Conservation (phyloP, 2,797 vertebrate species). For the Scarus forsteni region DNA sequence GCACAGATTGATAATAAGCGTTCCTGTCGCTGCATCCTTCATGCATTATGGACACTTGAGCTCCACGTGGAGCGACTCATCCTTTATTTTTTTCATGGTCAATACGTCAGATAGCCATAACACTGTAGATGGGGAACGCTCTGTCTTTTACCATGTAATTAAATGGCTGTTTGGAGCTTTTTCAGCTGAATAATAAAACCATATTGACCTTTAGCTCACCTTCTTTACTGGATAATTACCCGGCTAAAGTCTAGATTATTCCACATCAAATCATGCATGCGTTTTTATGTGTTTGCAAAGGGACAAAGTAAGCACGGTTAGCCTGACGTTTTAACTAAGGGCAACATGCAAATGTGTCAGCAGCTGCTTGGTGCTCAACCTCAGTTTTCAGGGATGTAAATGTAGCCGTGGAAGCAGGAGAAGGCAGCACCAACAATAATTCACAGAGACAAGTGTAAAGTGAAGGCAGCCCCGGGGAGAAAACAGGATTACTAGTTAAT, state of each 20-base stretch:
- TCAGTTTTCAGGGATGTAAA: conserved; percentile 28
- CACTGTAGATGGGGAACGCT: background rate
- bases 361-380: conserved; percentile 10
- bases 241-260: background rate
- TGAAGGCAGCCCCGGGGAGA: conserved; percentile 55
- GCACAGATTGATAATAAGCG: conserved; percentile 54
- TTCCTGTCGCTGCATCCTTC: conserved; percentile 25
- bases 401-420: conserved; percentile 42
- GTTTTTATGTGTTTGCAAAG: conserved; percentile 1
- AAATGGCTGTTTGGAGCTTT: background rate
- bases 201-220: background rate
- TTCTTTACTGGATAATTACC: conserved; percentile 22
- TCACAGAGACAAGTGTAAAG: conserved; percentile 66
- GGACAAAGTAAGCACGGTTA: background rate
- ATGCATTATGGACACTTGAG: conserved; percentile 10
- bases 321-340: conserved; percentile 7
- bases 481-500: conserved; percentile 68
- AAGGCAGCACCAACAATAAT: conserved; percentile 51
- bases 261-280: conserved; percentile 4
- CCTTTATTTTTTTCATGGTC: background rate
- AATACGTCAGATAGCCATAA: background rate
- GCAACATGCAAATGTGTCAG: conserved; percentile 14
- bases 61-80: background rate
- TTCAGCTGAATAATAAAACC: background rate
- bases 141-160: background rate